Evolutionary conservation across 2,113 vertebrate species (phyloP), one percentile per base, ranked within the genome.

Genomic region (Etheostoma cragini): DNA sequence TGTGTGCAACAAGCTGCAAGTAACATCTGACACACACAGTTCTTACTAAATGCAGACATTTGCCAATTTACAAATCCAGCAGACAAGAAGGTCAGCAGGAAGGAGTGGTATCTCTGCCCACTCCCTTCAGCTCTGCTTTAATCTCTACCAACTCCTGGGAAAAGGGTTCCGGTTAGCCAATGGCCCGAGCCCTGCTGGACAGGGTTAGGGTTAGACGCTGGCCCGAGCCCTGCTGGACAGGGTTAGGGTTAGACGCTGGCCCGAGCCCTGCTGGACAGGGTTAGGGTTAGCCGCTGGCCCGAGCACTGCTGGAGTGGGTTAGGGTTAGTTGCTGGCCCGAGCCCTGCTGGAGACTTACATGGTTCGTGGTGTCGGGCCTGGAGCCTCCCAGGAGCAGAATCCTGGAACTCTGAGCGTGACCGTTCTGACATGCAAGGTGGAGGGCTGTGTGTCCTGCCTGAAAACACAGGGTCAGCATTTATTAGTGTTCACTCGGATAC

Each of bases 381-480:
- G 97, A 97, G 50, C 97, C 98, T 56, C 96, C 98, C 70, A 99
- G 95, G 72, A 99, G 94, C 72, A 99, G 93, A 76, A 98, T 86
- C 42, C 97, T 97, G 6, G 95, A 88, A 76, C 97, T 98, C 93
- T 99, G 97, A 80, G 96, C 92, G 62, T 99, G 98, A 88, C 97
- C 97, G 21, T 99, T 99, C 93, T 99, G 98, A 94, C 97, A 98
- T 4, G 98, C 97, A 84, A 99, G 95, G 89, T 99, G 98, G 76
- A 99, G 96, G 75, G 97, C 95, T 1, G 96, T 97, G 94, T 98
- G 98, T 81, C 98, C 97, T 64, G 97, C 98, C 98, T 99, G 49
- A 1, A 61, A 35, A 50, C 22, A 60, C 2, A 13, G 54, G 17
- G 13, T 38, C 49, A 15, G 10, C 7, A 15, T 56, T 56, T 15